phyloP scores from a whole-genome alignment of 2,797 vertebrate genomes.

The Pteronotus mesoamericanus region DNA sequence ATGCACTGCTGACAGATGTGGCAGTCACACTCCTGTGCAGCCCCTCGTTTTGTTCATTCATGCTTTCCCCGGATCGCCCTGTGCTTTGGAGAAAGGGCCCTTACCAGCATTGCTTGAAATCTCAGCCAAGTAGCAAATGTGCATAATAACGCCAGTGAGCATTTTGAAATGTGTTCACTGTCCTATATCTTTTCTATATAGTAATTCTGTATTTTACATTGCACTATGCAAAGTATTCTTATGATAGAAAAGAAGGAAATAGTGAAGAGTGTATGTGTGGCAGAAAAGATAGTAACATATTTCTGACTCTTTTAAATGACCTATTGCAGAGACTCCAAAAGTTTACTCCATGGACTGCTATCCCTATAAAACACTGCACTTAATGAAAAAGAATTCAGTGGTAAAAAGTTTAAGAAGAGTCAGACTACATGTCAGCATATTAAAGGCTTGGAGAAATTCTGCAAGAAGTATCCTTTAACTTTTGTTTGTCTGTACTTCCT shows the following conservation, averaged over 20 bases:
- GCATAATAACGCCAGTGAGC: neutral
- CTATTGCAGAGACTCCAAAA: neutral
- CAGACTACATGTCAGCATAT: neutral
- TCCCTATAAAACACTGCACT: neutral
- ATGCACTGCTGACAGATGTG: conserved; percentile 68
- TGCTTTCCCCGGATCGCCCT: neutral
- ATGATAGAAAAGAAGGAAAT: neutral
- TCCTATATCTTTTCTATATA: neutral
- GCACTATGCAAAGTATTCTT: neutral
- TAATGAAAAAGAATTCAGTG: neutral
- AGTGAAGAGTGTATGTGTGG: neutral
- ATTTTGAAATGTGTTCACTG: neutral
- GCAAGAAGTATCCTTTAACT: neutral
- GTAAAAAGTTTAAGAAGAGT: neutral
- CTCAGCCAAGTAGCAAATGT: neutral
- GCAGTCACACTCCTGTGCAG: conserved; percentile 27
- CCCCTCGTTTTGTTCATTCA: conserved; percentile 36
- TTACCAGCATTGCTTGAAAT: neutral
- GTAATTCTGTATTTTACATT: neutral
- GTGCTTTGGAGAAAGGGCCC: neutral
- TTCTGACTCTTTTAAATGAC: neutral
- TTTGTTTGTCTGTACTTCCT: neutral
- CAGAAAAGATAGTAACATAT: neutral
- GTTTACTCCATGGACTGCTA: neutral
- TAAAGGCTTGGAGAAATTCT: neutral